These are phyloP conservation scores for Hypsibius dujardini DNA, from an alignment of 1,140 invertebrate genomes.

Conservation along the genomic window DNA sequence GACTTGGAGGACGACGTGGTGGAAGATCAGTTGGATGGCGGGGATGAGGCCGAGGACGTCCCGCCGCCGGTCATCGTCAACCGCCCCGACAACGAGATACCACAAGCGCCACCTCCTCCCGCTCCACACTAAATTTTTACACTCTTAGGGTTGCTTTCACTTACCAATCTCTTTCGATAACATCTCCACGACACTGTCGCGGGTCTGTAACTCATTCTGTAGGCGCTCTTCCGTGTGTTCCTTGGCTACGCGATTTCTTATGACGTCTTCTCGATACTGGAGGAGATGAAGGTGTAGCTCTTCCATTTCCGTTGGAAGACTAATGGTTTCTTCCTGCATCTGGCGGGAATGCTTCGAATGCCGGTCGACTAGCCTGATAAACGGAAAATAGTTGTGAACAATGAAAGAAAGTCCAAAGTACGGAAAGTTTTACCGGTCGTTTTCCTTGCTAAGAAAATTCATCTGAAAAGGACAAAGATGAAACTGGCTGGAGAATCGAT, in stretches of 20 bases:
- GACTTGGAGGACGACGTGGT: too few species aligned
- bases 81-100: too few species aligned
- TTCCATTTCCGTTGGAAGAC: conserved; percentile 73
- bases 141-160: conserved; percentile 32
- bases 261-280: conserved; percentile 69
- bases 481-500: neutral
- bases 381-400: neutral
- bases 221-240: conserved; percentile 55
- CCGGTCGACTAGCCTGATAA: conserved; percentile 52
- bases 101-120: too few species aligned
- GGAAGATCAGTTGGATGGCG: too few species aligned
- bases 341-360: conserved; percentile 63
- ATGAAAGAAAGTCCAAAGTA: neutral
- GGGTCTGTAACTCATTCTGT: conserved; percentile 43
- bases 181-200: conserved; percentile 41
- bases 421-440: neutral
- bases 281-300: conserved; percentile 72
- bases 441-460: neutral
- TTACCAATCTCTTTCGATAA: conserved; percentile 44
- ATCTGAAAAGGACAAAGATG: neutral
- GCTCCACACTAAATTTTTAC: too few species aligned
- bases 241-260: conserved; percentile 68
- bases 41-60: too few species aligned
- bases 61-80: too few species aligned
- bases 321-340: conserved; percentile 75